phyloP scores from a whole-genome alignment of 2,888 invertebrate species.

The Chrysotoxum bicinctum region DNA sequence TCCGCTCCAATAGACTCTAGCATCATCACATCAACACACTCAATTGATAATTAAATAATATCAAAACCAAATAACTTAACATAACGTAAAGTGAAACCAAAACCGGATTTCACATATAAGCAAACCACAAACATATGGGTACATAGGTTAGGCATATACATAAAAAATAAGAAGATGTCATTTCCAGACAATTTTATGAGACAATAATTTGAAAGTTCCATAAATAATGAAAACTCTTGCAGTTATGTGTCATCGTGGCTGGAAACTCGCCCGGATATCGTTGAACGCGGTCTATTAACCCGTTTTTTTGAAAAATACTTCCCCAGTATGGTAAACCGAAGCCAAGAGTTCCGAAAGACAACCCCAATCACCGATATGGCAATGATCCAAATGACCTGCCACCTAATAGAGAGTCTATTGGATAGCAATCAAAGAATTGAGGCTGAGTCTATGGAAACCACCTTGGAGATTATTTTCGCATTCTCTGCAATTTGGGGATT shows the following conservation, averaged over 20 bases:
- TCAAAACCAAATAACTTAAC: too few species aligned
- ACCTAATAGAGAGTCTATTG: constrained; percentile 92
- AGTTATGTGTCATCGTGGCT: constrained; percentile 96
- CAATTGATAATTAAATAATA: too few species aligned
- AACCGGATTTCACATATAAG: too few species aligned
- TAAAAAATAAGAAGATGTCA: neutral
- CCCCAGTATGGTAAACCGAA: constrained; percentile 90
- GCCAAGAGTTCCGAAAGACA: constrained; percentile 91
- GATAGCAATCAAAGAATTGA: constrained; percentile 81
- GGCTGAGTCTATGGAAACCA: constrained; percentile 84
- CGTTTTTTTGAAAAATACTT: constrained; percentile 97
- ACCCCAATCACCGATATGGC: constrained; percentile 95
- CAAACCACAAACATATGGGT: neutral
- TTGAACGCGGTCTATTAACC: constrained; percentile 91
- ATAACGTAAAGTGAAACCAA: too few species aligned
- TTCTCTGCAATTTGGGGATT: constrained; percentile 97
- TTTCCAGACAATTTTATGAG: constrained; percentile 26
- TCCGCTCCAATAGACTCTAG: too few species aligned
- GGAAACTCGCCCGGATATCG: constrained; percentile 88
- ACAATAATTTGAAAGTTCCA: constrained; percentile 40
- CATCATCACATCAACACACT: too few species aligned
- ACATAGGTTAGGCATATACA: neutral
- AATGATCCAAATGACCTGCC: constrained; percentile 94
- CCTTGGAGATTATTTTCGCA: constrained; percentile 95
- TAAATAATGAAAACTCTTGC: constrained; percentile 63